Base-by-base conservation (phyloP, 2,113 vertebrate species). In the Gavia stellata region DNA sequence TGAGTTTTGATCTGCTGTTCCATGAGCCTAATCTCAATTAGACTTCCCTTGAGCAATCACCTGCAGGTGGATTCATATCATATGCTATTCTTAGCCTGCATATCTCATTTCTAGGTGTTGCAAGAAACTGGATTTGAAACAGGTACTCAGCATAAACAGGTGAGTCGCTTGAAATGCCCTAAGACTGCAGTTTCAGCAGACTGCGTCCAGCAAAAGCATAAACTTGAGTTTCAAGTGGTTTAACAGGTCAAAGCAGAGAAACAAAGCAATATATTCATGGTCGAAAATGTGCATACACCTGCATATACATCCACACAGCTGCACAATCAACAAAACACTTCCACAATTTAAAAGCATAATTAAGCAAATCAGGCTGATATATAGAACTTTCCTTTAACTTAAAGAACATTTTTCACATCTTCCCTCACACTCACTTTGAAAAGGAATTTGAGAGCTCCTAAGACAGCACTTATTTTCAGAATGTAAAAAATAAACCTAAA, bases 281-380 rank as follows among this genome's bases (percentile, higher is more conserved):
- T 61, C 5, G 19, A 88, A 84, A 92, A 61, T 29, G 49, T 68
- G 68, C 68, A n/a, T 62, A 68, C 92, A 93, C 83, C 86, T 95
- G 92, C 86, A 62, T 29, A 84, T 52, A 81, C 75, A 66, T 81
- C n/a, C 89, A 93, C 59, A 53, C 94, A 96, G 82, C 92, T 96
- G 95, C 90, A 83, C 49, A 74, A 62, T 77, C 66, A 80, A 81
- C 63, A 92, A 58, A 88, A 85, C 71, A 29, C 63, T 94, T 88
- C 67, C 72, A 88, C 44, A 49, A 53, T 86, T 92, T 84, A 81
- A 86, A 86, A 79, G 20, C 50, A 17, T 19, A 89, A 92, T 92
- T 86, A 91, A 63, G 61, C 50, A 95, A 86, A 92, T 86, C 1
- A 15, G 44, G 75, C n/a, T 90, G 38, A 58, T 83, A 52, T 38